phyloP scores from a whole-genome alignment of 2,797 vertebrate genomes.

The Picus viridis region DNA sequence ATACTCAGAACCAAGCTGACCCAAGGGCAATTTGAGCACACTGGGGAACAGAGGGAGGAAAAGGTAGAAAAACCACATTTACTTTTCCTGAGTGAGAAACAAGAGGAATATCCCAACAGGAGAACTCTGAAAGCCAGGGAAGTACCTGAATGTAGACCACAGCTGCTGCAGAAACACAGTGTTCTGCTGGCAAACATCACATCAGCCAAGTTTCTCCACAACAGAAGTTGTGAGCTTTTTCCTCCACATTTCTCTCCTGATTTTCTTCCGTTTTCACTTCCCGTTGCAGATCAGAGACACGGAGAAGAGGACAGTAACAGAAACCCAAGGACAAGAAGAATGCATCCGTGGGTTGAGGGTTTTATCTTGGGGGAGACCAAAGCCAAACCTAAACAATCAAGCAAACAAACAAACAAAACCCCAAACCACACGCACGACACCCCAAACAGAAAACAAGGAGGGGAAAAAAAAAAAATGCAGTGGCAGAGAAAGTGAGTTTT shows the following conservation, averaged over 20 bases:
- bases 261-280: background rate
- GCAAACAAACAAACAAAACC: background rate
- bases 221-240: background rate
- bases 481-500: background rate
- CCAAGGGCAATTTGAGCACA: background rate
- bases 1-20: slow-evolving; percentile 1
- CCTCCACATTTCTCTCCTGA: background rate
- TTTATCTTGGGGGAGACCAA: background rate
- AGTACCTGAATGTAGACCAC: background rate
- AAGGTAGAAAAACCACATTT: background rate
- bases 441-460: background rate
- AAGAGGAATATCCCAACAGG: background rate
- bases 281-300: background rate
- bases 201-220: background rate
- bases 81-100: background rate
- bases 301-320: background rate
- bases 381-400: too few species aligned
- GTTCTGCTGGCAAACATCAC: background rate
- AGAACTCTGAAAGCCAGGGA: background rate
- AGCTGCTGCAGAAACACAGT: slow-evolving; percentile 12
- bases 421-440: background rate
- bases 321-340: background rate
- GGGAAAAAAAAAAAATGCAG: background rate
- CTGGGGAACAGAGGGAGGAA: background rate
- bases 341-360: background rate